Conservation (phyloP, 2,797 vertebrate genomes). For the Selene dorsalis region DNA sequence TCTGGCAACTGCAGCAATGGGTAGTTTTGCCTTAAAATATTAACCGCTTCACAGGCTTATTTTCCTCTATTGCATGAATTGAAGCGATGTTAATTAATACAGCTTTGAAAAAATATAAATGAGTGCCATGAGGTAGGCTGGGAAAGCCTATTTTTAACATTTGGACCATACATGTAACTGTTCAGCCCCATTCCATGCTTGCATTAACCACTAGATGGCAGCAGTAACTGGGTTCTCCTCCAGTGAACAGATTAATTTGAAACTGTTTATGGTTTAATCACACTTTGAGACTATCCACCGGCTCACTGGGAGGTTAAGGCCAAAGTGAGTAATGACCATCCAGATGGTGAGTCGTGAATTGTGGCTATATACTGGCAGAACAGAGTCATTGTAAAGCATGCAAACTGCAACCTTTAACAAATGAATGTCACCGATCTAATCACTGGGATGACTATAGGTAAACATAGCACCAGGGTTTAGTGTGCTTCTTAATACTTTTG, state of each 20-base stretch:
- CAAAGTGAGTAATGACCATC: slow-evolving; percentile 46
- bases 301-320: slow-evolving; percentile 18
- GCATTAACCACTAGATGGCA: slow-evolving; percentile 38
- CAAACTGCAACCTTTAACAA: slow-evolving; percentile 60
- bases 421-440: slow-evolving; percentile 68
- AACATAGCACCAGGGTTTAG: slow-evolving; percentile 61
- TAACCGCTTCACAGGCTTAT: background rate
- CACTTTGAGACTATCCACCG: slow-evolving; percentile 46
- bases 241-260: slow-evolving; percentile 28
- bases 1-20: background rate
- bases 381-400: slow-evolving; percentile 40
- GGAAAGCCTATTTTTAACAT: background rate
- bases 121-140: background rate
- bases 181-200: background rate
- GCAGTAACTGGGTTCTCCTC: background rate
- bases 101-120: background rate
- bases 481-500: slow-evolving; percentile 35
- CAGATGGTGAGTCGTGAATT: slow-evolving; percentile 66
- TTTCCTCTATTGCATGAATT: background rate
- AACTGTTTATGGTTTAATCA: slow-evolving; percentile 54
- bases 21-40: background rate
- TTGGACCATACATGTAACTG: too few species aligned
- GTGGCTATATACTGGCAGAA: slow-evolving; percentile 35
- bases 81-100: background rate
- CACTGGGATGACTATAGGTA: slow-evolving; percentile 48